Evolutionary conservation across 2,888 invertebrate species (phyloP).

Genomic region (Diadegma fenestrale): DNA sequence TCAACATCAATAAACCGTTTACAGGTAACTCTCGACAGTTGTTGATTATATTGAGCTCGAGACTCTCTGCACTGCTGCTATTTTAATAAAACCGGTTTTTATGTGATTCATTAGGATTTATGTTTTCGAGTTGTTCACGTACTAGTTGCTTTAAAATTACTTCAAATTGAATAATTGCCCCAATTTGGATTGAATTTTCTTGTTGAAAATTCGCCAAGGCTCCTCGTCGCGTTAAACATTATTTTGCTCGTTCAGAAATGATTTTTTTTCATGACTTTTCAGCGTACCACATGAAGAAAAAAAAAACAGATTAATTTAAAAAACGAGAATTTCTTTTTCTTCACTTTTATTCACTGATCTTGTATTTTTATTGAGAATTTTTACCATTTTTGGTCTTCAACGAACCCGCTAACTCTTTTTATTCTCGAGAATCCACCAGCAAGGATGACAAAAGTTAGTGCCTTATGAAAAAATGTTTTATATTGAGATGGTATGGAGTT

Average conservation of each 20-base stretch:
- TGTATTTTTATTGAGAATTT: background rate
- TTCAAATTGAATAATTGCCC: background rate
- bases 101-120: background rate
- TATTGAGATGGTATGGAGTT: background rate
- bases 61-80: background rate
- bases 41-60: background rate
- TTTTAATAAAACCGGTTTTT: background rate
- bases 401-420: background rate
- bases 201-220: background rate
- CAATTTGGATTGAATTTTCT: background rate
- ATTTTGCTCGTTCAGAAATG: background rate
- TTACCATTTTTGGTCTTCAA: background rate
- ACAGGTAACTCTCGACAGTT: constrained; percentile 44
- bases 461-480: background rate
- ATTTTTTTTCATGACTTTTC: background rate
- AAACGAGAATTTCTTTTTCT: background rate
- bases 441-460: background rate
- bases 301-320: background rate
- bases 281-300: background rate
- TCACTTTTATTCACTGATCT: background rate
- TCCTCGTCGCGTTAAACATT: background rate
- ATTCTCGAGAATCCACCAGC: background rate
- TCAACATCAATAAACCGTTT: constrained; percentile 15
- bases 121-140: background rate
- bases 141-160: background rate